Evolutionary conservation across 2,888 invertebrate species (phyloP).

Genomic region (Cecidostiba fungosa): DNA sequence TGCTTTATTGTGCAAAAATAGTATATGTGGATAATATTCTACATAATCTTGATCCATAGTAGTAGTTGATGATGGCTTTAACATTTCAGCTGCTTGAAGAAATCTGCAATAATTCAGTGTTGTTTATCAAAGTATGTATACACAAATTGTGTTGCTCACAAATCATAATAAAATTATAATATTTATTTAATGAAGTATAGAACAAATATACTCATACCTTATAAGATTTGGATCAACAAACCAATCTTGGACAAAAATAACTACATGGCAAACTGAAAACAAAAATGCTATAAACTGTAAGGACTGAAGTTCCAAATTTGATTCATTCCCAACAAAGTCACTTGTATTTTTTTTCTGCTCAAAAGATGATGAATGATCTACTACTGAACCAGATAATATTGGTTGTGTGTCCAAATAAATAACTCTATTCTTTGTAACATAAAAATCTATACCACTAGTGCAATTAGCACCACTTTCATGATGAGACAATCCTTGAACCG

Average conservation of each 20-base stretch:
- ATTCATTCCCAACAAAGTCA: constrained; percentile 85
- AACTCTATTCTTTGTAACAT: constrained; percentile 85
- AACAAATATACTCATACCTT: constrained; percentile 81
- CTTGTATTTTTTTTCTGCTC: constrained; percentile 79
- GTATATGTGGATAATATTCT: constrained; percentile 91
- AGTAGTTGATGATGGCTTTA: constrained; percentile 88
- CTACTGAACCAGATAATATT: constrained; percentile 85
- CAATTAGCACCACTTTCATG: constrained; percentile 87
- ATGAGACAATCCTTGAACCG: constrained; percentile 72
- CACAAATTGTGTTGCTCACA: neutral
- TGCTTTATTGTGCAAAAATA: constrained; percentile 92
- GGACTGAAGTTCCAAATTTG: constrained; percentile 85
- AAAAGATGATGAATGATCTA: constrained; percentile 81
- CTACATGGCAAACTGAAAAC: constrained; percentile 94
- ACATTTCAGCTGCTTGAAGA: constrained; percentile 92
- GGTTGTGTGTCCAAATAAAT: constrained; percentile 95
- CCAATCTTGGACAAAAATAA: constrained; percentile 95
- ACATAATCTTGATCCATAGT: constrained; percentile 84
- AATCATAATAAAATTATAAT: neutral
- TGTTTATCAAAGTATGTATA: neutral
- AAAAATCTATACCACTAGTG: constrained; percentile 88
- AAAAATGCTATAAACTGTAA: constrained; percentile 91
- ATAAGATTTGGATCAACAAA: constrained; percentile 91
- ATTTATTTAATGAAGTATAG: neutral
- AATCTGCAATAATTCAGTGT: constrained; percentile 82